Base-by-base conservation (phyloP, 2,888 invertebrate species). In the Rhabditophanes sp. region DNA sequence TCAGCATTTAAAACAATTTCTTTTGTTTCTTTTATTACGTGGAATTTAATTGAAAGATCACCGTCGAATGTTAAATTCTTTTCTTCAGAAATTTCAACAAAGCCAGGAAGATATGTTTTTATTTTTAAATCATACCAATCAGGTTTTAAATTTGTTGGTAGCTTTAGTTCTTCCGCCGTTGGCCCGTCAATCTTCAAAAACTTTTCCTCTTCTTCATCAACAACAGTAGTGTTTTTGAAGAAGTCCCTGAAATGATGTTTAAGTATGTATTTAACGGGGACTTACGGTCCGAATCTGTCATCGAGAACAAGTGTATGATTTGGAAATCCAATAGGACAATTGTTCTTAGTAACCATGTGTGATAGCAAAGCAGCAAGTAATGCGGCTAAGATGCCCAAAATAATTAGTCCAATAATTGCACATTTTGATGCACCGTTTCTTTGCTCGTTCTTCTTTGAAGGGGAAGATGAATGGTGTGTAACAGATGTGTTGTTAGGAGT, bases 71-170 rank as follows among this genome's bases (percentile, higher is more conserved):
- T 61, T 14, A 61, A 31, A 32, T 55, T 54, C 19, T 49, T 48
- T 4, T 42, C 39, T 4, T 39, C 42, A 6, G 41, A 28, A 25
- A 37, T 36, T n/a, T 42, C 42, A 3, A 42, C 55, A 30, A 52
- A 59, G 4, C 60, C 60, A 5, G 60, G 60, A n/a, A 60, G 37
- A 37, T 56, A 55, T 6, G 53, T 44, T 33, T 59, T 57, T 33
- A 58, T 32, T 1, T 44, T 42, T 21, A 58, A 37, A 20, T 56
- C 48, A 35, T 58, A 58, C 37, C 40, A 46, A 16, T 53, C 35
- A 2, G 55, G 53, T 12, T 35, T 19, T 9, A 49, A 35, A 9
- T 48, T 30, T 11, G 37, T 37, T 1, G 50, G 45, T 12, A 55
- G 39, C 8, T 47, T 33, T n/a, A 54, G 33, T 29, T 54, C 51